These are phyloP conservation scores for Hippopotamyrus pictus DNA, from an alignment of 2,797 vertebrate genomes.

Conservation along the genomic window DNA sequence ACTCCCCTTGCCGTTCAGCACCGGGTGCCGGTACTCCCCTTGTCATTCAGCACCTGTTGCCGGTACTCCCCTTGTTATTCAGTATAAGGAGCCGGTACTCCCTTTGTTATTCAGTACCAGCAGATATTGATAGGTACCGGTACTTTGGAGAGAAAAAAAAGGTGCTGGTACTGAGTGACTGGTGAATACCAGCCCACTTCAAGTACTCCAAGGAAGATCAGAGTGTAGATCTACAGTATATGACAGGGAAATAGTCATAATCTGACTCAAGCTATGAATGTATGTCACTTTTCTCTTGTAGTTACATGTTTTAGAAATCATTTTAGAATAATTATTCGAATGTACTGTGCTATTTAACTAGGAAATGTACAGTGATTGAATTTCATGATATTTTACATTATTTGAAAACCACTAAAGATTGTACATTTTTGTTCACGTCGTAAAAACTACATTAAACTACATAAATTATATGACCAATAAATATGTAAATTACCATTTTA, in stretches of 20 bases:
- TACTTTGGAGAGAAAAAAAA: neutral
- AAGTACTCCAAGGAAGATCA: neutral
- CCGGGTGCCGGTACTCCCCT: neutral
- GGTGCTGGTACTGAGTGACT: neutral
- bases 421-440: neutral
- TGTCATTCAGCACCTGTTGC: neutral
- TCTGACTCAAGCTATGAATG: slow-evolving; percentile 17
- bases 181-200: neutral
- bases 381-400: slow-evolving; percentile 8
- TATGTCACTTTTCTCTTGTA: neutral
- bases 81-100: too few species aligned
- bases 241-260: neutral
- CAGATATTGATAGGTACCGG: neutral
- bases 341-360: neutral
- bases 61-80: neutral
- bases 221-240: neutral
- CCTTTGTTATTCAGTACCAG: neutral
- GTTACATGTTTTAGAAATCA: neutral
- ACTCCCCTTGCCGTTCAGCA: neutral
- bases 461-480: slow-evolving; percentile 13
- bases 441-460: slow-evolving; percentile 5
- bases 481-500: slow-evolving; percentile 15
- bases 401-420: neutral
- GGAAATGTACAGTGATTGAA: neutral
- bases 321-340: neutral